Conservation (phyloP, 2,113 vertebrate species). For the Amphiprion percula region DNA sequence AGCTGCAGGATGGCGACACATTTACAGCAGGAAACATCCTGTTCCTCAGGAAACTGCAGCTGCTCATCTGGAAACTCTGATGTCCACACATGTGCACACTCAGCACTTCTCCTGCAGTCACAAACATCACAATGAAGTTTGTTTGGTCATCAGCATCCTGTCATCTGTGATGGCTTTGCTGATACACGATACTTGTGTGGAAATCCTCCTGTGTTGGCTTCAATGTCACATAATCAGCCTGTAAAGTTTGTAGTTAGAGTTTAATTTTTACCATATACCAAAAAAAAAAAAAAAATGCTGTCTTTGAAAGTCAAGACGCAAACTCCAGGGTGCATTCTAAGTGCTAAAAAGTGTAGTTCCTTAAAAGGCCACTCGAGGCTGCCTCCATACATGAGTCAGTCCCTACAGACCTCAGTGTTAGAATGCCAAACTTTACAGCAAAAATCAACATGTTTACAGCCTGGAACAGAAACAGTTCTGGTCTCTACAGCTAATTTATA, state of each 20-base stretch:
- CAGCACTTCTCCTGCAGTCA: conserved; percentile 46
- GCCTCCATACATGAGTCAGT: too few species aligned
- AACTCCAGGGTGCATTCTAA: too few species aligned
- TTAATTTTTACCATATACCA: background rate
- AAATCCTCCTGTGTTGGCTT: background rate
- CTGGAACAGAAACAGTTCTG: too few species aligned
- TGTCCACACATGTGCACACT: conserved; percentile 9
- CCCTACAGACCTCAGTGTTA: too few species aligned
- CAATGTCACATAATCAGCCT: background rate
- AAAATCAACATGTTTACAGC: too few species aligned
- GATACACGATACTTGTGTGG: background rate
- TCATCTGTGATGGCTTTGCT: background rate
- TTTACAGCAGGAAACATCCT: conserved; percentile 37
- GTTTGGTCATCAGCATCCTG: background rate
- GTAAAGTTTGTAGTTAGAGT: background rate
- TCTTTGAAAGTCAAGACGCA: too few species aligned
- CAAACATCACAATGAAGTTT: background rate
- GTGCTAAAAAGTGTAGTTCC: too few species aligned
- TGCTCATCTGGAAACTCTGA: conserved; percentile 29
- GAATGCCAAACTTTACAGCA: too few species aligned
- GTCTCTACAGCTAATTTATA: too few species aligned
- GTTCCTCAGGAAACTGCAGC: conserved; percentile 58
- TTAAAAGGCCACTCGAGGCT: too few species aligned
- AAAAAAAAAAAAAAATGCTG: too few species aligned
- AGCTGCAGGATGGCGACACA: conserved; percentile 42